These are phyloP conservation scores for Hyphantria cunea DNA, from an alignment of 1,140 invertebrate genomes.

Conservation along the genomic window DNA sequence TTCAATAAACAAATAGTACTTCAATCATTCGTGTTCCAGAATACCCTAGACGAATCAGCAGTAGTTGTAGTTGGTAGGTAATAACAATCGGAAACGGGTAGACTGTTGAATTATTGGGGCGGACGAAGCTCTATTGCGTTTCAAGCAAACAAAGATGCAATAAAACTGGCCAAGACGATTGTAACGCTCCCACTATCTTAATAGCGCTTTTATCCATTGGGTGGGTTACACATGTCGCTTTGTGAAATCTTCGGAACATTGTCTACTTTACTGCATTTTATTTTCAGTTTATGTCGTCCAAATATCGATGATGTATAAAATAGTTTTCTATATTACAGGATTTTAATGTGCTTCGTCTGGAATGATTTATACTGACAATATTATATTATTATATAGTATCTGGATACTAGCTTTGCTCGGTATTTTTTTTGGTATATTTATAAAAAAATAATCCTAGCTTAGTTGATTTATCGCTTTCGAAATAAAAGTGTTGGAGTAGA, in stretches of 20 bases:
- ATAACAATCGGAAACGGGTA: slow-evolving; percentile 65
- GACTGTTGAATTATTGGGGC: slow-evolving; percentile 49
- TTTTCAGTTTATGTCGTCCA: slow-evolving; percentile 41
- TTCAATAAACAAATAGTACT: slow-evolving; percentile 20
- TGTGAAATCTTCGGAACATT: slow-evolving; percentile 38
- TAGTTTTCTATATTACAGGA: not conserved
- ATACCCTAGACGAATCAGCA: slow-evolving; percentile 14
- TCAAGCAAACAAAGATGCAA: slow-evolving; percentile 71
- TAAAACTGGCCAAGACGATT: slow-evolving; percentile 58
- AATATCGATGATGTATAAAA: slow-evolving; percentile 33
- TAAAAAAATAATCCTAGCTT: no score
- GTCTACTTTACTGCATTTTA: slow-evolving; percentile 45
- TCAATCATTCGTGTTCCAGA: slow-evolving; percentile 29
- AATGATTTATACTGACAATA: no score
- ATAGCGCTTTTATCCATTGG: slow-evolving; percentile 56
- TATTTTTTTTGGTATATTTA: no score
- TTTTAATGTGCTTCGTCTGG: no score
- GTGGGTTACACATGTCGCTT: slow-evolving; percentile 55
- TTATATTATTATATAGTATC: no score
- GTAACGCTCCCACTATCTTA: slow-evolving; percentile 50
- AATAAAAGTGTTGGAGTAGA: no score
- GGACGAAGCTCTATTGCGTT: slow-evolving; percentile 54
- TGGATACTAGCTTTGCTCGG: no score
- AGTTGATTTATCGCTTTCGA: no score
- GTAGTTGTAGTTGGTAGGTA: slow-evolving; percentile 39